Conservation (phyloP, 2,797 vertebrate species). For the Aselliscus stoliczkanus region DNA sequence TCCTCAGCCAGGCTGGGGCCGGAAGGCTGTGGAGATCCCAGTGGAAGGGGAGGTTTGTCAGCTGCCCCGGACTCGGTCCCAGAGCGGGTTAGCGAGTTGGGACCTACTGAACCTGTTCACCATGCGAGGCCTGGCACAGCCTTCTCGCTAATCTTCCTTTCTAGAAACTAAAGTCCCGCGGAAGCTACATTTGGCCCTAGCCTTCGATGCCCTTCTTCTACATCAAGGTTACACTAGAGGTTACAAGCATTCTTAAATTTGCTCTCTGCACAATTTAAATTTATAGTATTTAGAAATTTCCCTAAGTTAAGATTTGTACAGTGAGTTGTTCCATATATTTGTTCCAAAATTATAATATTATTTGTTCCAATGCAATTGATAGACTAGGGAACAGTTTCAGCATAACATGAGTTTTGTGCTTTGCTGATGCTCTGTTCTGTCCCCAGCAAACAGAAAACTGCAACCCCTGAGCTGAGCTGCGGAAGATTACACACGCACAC, state of each 20-base stretch:
- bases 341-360: neutral
- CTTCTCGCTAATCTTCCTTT: neutral
- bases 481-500: fast-evolving
- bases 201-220: neutral
- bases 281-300: neutral
- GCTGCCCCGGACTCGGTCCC: neutral
- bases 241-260: neutral
- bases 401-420: neutral
- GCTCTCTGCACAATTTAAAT: neutral
- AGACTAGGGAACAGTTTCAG: neutral
- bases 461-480: neutral
- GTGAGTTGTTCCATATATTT: neutral
- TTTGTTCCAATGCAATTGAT: neutral
- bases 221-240: neutral
- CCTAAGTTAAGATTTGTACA: neutral
- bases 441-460: neutral
- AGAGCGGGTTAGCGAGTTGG: neutral
- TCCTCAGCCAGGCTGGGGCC: neutral
- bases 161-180: neutral
- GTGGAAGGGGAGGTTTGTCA: neutral
- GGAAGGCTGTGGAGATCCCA: neutral
- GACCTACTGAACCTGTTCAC: neutral
- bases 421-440: neutral
- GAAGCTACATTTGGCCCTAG: neutral
- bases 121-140: neutral